Percentiles rank a stretch among this genome's conserved stretches.
Conservation (phyloP, 2,113 vertebrate genomes). For the Thamnaconus septentrionalis region DNA sequence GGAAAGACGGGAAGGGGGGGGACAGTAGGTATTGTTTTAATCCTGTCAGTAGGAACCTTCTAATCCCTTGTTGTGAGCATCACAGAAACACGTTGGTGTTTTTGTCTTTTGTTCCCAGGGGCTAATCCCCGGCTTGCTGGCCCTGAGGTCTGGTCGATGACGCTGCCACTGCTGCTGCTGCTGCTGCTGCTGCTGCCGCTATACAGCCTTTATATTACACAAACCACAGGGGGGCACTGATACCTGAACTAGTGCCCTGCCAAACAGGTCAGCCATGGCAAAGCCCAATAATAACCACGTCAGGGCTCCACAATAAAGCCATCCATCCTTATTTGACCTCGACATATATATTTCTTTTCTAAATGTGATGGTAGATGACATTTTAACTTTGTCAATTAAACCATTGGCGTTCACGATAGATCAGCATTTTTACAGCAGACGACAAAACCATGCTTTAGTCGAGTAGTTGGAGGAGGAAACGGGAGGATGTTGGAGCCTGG, state of each 20-base stretch:
- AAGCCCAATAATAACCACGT: too few relatives aligned
- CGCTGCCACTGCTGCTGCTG: conserved; percentile 1
- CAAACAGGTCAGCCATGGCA: not conserved
- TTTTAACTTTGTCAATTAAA: too few relatives aligned
- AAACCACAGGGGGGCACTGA: conserved; percentile 4
- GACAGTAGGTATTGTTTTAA: conserved; percentile 70
- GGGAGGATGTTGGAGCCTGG: too few relatives aligned
- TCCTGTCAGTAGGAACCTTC: conserved; percentile 66
- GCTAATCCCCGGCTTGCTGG: conserved; percentile 58
- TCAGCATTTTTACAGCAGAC: too few relatives aligned
- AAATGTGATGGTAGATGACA: too few relatives aligned
- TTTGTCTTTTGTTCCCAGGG: conserved; percentile 53
- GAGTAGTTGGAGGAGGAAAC: too few relatives aligned
- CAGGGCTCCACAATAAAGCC: too few relatives aligned
- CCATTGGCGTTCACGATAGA: too few relatives aligned
- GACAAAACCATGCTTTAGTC: too few relatives aligned
- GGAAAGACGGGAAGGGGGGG: conserved; percentile 28
- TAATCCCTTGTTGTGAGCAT: conserved; percentile 72
- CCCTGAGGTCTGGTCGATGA: conserved; percentile 35
- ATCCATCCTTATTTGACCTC: too few relatives aligned
- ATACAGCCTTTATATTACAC: conserved; percentile 24
- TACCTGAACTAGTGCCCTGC: not conserved
- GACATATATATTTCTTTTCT: too few relatives aligned
- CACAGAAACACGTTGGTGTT: conserved; percentile 57
- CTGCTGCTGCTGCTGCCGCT: conserved; percentile 2